phyloP scores from a whole-genome alignment of 2,113 vertebrate species.

The Arothron firmamentum region DNA sequence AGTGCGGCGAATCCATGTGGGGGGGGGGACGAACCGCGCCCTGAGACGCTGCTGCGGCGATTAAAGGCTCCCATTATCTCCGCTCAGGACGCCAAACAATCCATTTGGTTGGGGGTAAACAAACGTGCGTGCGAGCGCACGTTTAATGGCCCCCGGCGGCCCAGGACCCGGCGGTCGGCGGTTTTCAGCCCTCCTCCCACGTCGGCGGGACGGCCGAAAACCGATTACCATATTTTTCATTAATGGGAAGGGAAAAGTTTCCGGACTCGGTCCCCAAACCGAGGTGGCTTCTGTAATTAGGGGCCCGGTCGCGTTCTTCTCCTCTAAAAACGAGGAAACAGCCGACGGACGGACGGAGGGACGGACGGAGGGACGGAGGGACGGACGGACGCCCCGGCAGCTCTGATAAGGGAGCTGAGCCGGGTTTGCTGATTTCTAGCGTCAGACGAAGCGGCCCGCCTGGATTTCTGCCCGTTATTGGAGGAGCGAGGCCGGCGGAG shows the following conservation, averaged over 20 bases:
- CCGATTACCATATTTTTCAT: conserved; percentile 76
- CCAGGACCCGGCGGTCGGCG: conserved; percentile 59
- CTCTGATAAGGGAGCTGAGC: conserved; percentile 68
- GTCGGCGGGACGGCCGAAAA: conserved; percentile 61
- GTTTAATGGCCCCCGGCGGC: conserved; percentile 69
- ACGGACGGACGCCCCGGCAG: conserved; percentile 66
- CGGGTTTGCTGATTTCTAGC: conserved; percentile 58
- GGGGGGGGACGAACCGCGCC: too few relatives aligned
- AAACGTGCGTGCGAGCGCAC: conserved; percentile 68
- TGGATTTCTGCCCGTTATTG: conserved; percentile 60
- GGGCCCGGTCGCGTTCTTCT: too few relatives aligned
- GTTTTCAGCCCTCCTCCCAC: conserved; percentile 65
- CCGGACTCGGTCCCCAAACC: conserved; percentile 61
- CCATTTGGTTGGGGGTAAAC: conserved; percentile 74
- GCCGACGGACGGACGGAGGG: conserved; percentile 67
- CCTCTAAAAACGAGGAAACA: conserved; percentile 55
- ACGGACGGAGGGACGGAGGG: conserved; percentile 61
- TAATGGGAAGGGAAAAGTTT: conserved; percentile 71
- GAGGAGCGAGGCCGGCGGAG: conserved; percentile 47
- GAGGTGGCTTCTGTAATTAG: conserved; percentile 73
- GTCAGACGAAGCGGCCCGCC: conserved; percentile 59
- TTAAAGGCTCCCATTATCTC: neutral
- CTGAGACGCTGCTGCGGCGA: too few relatives aligned
- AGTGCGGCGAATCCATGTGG: neutral
- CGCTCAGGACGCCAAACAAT: conserved; percentile 49